These are phyloP conservation scores for Apoderus coryli DNA, from an alignment of 2,888 invertebrate genomes.

Conservation along the genomic window DNA sequence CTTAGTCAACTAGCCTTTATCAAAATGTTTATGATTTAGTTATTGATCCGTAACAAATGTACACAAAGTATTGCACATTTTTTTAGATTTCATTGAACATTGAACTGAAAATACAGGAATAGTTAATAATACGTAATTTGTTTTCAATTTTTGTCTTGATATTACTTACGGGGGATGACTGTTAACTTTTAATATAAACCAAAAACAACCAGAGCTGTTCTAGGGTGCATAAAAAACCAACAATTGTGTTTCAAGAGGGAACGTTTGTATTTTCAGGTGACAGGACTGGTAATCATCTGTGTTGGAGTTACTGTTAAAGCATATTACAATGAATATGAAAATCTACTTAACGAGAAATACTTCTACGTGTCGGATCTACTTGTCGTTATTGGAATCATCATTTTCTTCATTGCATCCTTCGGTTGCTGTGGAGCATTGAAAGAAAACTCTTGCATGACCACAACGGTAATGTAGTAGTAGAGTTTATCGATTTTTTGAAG, in stretches of 20 bases:
- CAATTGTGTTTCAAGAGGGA: neutral
- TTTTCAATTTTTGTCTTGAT: constrained; percentile 8
- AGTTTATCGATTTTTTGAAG: constrained; percentile 1
- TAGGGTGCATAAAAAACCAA: neutral
- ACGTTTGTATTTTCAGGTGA: constrained; percentile 48
- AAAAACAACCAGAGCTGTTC: constrained; percentile 1
- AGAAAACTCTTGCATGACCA: constrained; percentile 88
- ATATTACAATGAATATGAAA: constrained; percentile 58
- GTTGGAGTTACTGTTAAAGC: constrained; percentile 64
- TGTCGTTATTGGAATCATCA: constrained; percentile 70
- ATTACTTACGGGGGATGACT: too few species aligned
- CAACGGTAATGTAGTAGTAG: constrained; percentile 68
- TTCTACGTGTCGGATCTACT: constrained; percentile 73
- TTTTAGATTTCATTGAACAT: too few species aligned
- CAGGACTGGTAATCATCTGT: constrained; percentile 71
- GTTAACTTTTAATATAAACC: too few species aligned
- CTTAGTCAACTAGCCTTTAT: too few species aligned
- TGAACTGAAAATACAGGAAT: too few species aligned
- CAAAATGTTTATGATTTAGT: too few species aligned
- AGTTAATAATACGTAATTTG: neutral
- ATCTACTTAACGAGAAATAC: constrained; percentile 65
- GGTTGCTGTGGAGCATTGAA: constrained; percentile 92
- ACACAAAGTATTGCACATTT: too few species aligned
- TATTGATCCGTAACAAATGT: too few species aligned
- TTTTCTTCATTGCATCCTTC: constrained; percentile 83